Percentiles rank a stretch among this genome's conserved stretches.
Evolutionary conservation across 2,113 vertebrate species (phyloP).

Genomic region (Heptranchias perlo): DNA sequence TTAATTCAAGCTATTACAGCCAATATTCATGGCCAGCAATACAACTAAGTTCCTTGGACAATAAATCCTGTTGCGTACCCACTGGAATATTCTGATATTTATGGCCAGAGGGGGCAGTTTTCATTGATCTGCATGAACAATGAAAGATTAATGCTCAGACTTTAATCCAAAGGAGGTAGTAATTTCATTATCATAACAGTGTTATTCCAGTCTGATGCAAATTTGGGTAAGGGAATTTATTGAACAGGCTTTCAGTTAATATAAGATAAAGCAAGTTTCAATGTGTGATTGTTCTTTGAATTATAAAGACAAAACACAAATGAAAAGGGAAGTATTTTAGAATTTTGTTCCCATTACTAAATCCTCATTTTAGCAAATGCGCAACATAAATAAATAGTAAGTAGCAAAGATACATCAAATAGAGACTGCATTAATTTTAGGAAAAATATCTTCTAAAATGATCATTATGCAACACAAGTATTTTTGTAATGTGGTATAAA

Average conservation of each 20-base stretch:
- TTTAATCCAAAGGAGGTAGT: background rate
- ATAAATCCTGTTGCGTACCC: background rate
- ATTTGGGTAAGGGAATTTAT: slow-evolving; percentile 2
- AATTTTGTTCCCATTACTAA: background rate
- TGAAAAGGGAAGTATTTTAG: background rate
- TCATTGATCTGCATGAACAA: background rate
- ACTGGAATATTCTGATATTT: background rate
- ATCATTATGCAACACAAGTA: background rate
- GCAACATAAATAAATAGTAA: background rate
- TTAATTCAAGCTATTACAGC: background rate
- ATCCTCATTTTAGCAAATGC: background rate
- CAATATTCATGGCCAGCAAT: background rate
- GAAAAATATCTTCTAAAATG: background rate
- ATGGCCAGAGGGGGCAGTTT: background rate
- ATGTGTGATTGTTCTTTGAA: background rate
- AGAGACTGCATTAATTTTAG: background rate
- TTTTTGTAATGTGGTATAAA: background rate
- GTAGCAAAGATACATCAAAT: background rate
- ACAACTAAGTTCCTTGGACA: background rate
- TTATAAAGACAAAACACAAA: background rate
- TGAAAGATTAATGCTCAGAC: background rate
- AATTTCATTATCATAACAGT: background rate
- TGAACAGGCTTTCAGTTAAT: background rate
- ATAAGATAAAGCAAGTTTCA: background rate
- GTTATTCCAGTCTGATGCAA: background rate